These are phyloP conservation scores for Colaptes auratus DNA, from an alignment of 2,113 vertebrate genomes.

Conservation along the genomic window DNA sequence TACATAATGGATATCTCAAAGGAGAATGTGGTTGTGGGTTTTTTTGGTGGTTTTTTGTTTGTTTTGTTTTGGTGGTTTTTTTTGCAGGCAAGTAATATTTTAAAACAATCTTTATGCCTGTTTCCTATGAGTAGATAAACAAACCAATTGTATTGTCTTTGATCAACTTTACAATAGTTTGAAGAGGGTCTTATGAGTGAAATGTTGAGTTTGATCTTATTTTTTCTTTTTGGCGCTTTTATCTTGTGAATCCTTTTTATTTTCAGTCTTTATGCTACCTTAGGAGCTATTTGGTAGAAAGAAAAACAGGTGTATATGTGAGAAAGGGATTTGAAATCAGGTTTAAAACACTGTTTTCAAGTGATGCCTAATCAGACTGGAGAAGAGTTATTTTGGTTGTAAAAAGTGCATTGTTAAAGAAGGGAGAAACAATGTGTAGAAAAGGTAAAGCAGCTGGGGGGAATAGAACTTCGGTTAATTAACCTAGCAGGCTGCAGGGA, in stretches of 20 bases:
- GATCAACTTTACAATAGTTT: background rate
- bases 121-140: background rate
- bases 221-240: constrained; percentile 21
- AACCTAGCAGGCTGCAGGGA: constrained; percentile 25
- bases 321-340: background rate
- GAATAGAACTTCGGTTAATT: constrained; percentile 50
- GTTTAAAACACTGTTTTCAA: constrained; percentile 38
- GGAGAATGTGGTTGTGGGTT: background rate
- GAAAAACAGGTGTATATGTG: background rate
- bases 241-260: background rate
- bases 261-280: constrained; percentile 20
- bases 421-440: background rate
- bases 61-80: background rate
- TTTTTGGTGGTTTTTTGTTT: too few relatives aligned
- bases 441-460: constrained; percentile 9
- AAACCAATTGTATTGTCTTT: background rate
- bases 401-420: background rate
- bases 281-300: background rate
- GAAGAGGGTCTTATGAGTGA: background rate
- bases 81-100: background rate
- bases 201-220: background rate
- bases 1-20: background rate
- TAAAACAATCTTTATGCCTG: background rate
- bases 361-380: background rate
- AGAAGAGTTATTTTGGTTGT: constrained; percentile 4